Conservation (phyloP, 2,797 vertebrate genomes). For the Nasua narica region DNA sequence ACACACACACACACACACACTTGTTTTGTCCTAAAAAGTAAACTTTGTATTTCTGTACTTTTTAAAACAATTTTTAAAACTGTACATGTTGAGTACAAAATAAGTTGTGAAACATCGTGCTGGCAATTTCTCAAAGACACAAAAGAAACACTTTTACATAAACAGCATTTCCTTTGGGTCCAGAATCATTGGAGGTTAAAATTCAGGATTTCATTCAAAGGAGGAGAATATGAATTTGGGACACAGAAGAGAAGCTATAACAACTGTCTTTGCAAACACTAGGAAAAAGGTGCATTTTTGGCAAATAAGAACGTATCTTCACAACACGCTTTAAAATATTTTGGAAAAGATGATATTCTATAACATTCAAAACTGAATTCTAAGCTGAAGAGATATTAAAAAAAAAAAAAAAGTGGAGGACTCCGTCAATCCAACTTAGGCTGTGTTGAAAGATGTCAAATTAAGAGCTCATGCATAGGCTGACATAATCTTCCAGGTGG, state of each 20-base stretch:
- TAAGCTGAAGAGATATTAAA: not conserved
- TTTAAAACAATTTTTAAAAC: not conserved
- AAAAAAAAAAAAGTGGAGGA: not conserved
- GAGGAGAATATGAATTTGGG: not conserved
- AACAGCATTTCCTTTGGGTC: not conserved
- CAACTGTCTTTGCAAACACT: not conserved
- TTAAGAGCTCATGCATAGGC: not conserved
- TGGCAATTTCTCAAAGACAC: not conserved
- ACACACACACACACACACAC: not conserved
- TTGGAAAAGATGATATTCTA: not conserved
- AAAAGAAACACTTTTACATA: not conserved
- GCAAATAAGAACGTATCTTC: not conserved
- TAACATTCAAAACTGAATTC: not conserved
- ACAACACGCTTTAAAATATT: not conserved
- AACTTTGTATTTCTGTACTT: not conserved
- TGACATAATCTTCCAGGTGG: not conserved
- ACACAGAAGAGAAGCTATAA: not conserved
- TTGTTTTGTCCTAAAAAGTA: not conserved
- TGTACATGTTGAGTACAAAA: not conserved
- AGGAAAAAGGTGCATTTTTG: not conserved
- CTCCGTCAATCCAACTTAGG: not conserved
- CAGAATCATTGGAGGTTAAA: not conserved
- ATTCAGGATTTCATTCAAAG: not conserved
- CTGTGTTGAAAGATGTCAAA: not conserved
- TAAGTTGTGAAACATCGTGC: not conserved